These are phyloP conservation scores for Lasioglossum albipes DNA, from an alignment of 1,140 invertebrate species.

Conservation along the genomic window DNA sequence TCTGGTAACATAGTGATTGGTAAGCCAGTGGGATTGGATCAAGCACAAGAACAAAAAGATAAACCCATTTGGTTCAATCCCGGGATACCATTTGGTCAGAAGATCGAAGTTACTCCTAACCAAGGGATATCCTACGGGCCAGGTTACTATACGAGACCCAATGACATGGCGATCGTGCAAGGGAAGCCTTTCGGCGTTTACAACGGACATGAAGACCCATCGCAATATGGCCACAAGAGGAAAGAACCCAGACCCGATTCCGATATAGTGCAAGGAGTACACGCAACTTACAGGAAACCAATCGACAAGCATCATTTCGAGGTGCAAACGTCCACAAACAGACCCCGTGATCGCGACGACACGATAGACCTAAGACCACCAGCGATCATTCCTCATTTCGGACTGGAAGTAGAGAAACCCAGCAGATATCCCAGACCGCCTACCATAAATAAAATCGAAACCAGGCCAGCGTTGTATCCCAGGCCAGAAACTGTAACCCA, in stretches of 20 bases:
- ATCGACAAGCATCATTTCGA: conserved; percentile 18
- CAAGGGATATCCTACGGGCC: conserved; percentile 25
- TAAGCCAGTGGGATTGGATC: conserved; percentile 50
- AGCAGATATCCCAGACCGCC: conserved; percentile 64
- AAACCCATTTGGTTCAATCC: conserved; percentile 15
- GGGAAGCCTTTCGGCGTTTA: conserved; percentile 71
- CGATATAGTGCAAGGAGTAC: conserved; percentile 66
- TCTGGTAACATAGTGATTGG: conserved; percentile 50
- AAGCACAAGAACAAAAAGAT: conserved; percentile 39
- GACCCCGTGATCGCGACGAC: conserved; percentile 58
- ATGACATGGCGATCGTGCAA: conserved; percentile 66
- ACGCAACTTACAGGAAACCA: conserved; percentile 30
- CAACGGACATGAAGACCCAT: conserved; percentile 45
- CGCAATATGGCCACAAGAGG: conserved; percentile 56
- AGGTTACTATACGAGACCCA: conserved; percentile 45
- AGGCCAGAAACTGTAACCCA: conserved; percentile 59
- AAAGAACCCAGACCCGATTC: conserved; percentile 54
- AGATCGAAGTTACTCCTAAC: neutral
- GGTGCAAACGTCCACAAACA: conserved; percentile 14
- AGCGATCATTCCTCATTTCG: conserved; percentile 61
- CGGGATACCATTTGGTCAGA: conserved; percentile 27
- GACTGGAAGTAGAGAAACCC: conserved; percentile 53
- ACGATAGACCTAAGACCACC: conserved; percentile 70
- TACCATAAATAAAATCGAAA: conserved; percentile 37
- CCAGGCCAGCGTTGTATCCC: conserved; percentile 39